Conservation (phyloP, 1,140 invertebrate species). For the Phortica variegata region DNA sequence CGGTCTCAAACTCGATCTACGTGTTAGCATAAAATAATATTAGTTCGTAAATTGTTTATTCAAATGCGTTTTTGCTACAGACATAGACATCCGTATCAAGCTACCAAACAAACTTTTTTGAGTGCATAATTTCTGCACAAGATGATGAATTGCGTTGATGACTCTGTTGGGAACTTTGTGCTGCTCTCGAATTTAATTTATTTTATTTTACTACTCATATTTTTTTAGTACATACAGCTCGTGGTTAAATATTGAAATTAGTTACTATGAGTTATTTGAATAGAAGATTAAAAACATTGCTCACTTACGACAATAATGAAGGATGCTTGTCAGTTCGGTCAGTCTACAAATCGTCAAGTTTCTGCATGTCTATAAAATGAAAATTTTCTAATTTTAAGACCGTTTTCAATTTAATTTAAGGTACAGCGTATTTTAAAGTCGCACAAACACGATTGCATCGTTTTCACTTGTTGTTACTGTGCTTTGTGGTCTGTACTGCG, state of each 20-base stretch:
- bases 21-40: conserved; percentile 4
- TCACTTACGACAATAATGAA: no score
- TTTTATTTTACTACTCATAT: conserved; percentile 6
- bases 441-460: no score
- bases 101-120: background rate
- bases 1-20: no score
- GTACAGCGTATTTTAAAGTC: background rate
- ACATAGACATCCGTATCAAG: conserved; percentile 2
- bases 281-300: no score
- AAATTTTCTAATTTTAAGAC: conserved; percentile 2
- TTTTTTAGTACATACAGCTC: background rate
- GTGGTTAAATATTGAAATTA: conserved; percentile 8
- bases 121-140: conserved; percentile 5
- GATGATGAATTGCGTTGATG: conserved; percentile 47
- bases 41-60: conserved; percentile 24
- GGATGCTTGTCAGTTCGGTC: no score
- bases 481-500: conserved; percentile 2
- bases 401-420: background rate
- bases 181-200: background rate
- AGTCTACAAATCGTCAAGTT: no score
- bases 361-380: no score
- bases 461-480: background rate
- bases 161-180: conserved; percentile 34
- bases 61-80: conserved; percentile 15
- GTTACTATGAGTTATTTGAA: conserved; percentile 5